Evolutionary conservation across 2,113 vertebrate genomes (phyloP).

Genomic region (Naja naja): DNA sequence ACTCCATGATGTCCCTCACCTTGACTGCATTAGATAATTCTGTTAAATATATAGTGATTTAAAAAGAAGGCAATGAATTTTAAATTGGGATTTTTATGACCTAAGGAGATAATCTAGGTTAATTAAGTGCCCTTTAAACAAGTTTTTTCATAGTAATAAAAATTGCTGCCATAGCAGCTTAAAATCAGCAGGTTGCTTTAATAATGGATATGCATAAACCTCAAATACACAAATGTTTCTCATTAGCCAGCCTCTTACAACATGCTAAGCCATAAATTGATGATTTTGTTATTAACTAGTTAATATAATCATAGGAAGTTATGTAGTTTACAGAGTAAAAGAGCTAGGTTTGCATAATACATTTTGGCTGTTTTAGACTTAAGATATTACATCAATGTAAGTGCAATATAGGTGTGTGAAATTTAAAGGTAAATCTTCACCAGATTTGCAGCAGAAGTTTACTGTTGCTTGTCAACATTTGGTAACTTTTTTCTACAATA

Average conservation of each 20-base stretch:
- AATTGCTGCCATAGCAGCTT: neutral
- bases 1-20: neutral
- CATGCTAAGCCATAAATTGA: neutral
- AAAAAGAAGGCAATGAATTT: neutral
- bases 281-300: neutral
- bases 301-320: neutral
- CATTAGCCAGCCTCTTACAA: neutral
- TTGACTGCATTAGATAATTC: neutral
- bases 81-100: neutral
- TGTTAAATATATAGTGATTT: neutral
- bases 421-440: neutral
- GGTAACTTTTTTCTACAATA: neutral
- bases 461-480: neutral
- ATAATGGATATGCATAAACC: conserved; percentile 18
- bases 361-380: neutral
- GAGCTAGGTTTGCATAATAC: neutral
- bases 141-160: conserved; percentile 3
- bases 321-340: neutral
- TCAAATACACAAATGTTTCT: neutral
- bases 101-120: neutral
- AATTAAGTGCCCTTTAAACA: fast-evolving
- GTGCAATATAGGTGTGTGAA: neutral
- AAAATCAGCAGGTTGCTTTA: neutral
- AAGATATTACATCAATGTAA: neutral
- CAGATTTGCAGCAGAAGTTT: neutral